These are phyloP conservation scores for Hyposoter dolosus DNA, from an alignment of 2,888 invertebrate genomes.

Conservation along the genomic window DNA sequence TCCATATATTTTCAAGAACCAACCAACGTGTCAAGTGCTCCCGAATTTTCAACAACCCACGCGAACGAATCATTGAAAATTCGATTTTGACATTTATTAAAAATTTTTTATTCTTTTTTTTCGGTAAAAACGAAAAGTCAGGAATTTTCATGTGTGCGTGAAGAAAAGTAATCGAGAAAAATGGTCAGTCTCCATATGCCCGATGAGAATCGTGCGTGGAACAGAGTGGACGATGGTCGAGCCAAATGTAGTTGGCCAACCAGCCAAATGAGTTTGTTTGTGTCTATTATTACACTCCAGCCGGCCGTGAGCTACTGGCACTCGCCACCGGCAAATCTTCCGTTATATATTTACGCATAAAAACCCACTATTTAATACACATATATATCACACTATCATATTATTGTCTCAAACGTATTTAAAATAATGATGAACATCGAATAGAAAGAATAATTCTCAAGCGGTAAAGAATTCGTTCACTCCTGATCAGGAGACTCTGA, in stretches of 20 bases:
- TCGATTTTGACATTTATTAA: not conserved
- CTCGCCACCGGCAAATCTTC: conserved; percentile 65
- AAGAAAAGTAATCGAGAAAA: conserved; percentile 17
- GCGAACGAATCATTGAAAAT: not conserved
- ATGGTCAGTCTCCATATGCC: conserved; percentile 51
- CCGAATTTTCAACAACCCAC: not conserved
- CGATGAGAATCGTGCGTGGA: conserved; percentile 52
- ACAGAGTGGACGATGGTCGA: conserved; percentile 75
- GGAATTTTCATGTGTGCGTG: not conserved
- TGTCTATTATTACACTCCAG: conserved; percentile 82
- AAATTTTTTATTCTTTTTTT: not conserved
- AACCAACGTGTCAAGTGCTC: not conserved
- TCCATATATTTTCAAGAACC: not conserved
- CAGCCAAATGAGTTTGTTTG: conserved; percentile 83
- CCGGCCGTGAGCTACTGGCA: conserved; percentile 79
- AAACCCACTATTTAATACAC: not conserved
- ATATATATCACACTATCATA: not conserved
- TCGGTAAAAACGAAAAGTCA: not conserved
- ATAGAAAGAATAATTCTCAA: not conserved
- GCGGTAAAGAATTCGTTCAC: not conserved
- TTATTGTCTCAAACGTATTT: not conserved
- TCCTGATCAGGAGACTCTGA: not conserved
- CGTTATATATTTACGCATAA: conserved; percentile 34
- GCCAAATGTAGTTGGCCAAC: conserved; percentile 83
- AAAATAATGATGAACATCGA: not conserved